Evolutionary conservation across 2,888 invertebrate genomes (phyloP).

Genomic region (Trisateles emortualis): DNA sequence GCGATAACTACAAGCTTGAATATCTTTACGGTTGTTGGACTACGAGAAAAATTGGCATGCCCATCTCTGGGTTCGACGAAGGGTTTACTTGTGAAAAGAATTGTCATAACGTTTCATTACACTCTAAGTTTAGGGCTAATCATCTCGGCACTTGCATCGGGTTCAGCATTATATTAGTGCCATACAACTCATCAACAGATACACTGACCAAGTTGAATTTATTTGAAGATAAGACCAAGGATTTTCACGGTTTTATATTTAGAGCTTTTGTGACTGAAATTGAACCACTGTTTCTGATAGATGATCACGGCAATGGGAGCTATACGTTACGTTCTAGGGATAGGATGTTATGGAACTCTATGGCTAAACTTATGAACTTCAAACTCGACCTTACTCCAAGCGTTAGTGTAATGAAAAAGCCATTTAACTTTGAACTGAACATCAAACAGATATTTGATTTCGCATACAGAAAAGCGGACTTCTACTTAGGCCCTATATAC

Average conservation of each 20-base stretch:
- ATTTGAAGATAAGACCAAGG: constrained; percentile 66
- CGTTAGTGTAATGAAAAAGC: constrained; percentile 50
- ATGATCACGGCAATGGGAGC: constrained; percentile 54
- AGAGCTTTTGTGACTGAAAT: constrained; percentile 59
- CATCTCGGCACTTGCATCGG: constrained; percentile 74
- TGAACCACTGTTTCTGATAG: constrained; percentile 63
- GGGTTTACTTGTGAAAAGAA: constrained; percentile 63
- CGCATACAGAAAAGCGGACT: constrained; percentile 68
- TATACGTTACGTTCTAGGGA: constrained; percentile 65
- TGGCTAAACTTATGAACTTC: constrained; percentile 72
- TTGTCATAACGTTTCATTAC: constrained; percentile 66
- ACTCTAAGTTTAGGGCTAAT: constrained; percentile 59
- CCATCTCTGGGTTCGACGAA: constrained; percentile 56
- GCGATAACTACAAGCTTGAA: constrained; percentile 54
- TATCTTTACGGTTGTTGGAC: constrained; percentile 70
- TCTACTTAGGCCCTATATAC: constrained; percentile 71
- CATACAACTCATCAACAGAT: constrained; percentile 45
- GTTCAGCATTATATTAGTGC: constrained; percentile 51
- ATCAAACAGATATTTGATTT: constrained; percentile 67
- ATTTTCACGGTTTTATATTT: constrained; percentile 67
- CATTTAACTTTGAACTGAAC: constrained; percentile 66
- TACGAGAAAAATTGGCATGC: constrained; percentile 59
- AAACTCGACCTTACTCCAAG: constrained; percentile 65
- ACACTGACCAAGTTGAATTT: constrained; percentile 42
- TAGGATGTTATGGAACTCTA: constrained; percentile 71